Base-by-base conservation (phyloP, 1,140 invertebrate species). In the Hermatobates lingyangjiaoensis region DNA sequence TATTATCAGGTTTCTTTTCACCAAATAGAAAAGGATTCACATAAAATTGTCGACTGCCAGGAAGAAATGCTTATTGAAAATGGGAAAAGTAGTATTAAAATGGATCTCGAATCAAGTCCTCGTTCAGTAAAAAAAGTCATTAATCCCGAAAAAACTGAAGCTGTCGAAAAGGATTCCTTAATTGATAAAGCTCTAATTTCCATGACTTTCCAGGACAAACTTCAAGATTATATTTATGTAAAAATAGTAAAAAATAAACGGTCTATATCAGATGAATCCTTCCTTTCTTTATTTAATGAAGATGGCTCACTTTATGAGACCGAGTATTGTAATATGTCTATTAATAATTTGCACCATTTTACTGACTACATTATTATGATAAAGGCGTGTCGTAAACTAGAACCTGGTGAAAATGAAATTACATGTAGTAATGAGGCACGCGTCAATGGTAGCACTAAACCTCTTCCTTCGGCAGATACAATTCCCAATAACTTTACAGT, bases 1-100 rank as follows among this genome's bases (percentile, higher is more conserved):
- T 68, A 80, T 57, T 96, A 94, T 66, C 69, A 74, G n/a, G 72
- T 97, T 1, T 70, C 71, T 45, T 76, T 78, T 12, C 68, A 69
- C 18, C 64, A 63, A 53, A 67, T 70, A 24, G 52, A 48, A 14
- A 50, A 59, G 7, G 51, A 58, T 23, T 25, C 30, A n/a, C n/a
- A n/a, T n/a, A n/a, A n/a, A n/a, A n/a, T n/a, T n/a, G n/a, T n/a
- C n/a, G n/a, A n/a, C n/a, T n/a, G n/a, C n/a, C n/a, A n/a, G n/a
- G n/a, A n/a, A n/a, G n/a, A n/a, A n/a, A n/a, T n/a, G n/a, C n/a
- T n/a, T n/a, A n/a, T n/a, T n/a, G n/a, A n/a, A n/a, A n/a, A n/a
- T n/a, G n/a, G n/a, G n/a, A n/a, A n/a, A n/a, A n/a, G n/a, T n/a
- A n/a, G n/a, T n/a, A n/a, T n/a, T n/a, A n/a, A n/a, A n/a, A n/a